Base-by-base conservation (phyloP, 1,140 invertebrate genomes). In the Polyergus mexicanus region DNA sequence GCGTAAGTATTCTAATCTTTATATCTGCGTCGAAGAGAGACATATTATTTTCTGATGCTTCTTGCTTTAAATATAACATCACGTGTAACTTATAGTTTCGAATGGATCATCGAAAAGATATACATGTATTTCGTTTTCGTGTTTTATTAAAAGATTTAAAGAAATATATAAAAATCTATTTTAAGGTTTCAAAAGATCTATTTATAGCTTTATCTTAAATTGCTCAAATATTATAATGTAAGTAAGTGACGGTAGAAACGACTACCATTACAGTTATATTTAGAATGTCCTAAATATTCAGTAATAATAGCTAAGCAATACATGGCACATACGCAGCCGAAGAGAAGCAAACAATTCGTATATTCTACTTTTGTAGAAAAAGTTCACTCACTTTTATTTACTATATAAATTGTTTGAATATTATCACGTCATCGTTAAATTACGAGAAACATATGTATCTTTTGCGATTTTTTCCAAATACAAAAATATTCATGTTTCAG, bases 1-100 rank as follows among this genome's bases (percentile, higher is more conserved):
- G 0, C 6, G 75, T 84, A 25, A 91, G 74, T 76, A 91, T 83
- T 89, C 22, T 80, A 38, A 91, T 76, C 76, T 87, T 91, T 51
- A 89, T 44, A 56, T 91, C 90, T 91, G 89, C n/a, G 8, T 65
- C 63, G 83, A 86, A 78, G 32, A n/a, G 54, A 75, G 3, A 58
- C 4, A 58, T 10, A 3, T 66, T 41, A 8, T 47, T 60, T 85
- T 41, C 44, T 28, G 10, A 32, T 16, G 16, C 5, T 19, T 32
- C n/a, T 11, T 16, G n/a, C 58, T 25, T 25, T 25, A 56, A 78
- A 38, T 62, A 74, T 62, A 56, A 74, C 10, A 47, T 47, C 16
- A 51, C 13, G 13, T 65, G 41, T 32, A 56, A 65, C 13, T 32
- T 44, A 25, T 13, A 10, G n/a, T 25, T 13, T 60, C 11, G 25